Base-by-base conservation (phyloP, 2,113 vertebrate genomes). In the Panthera tigris region DNA sequence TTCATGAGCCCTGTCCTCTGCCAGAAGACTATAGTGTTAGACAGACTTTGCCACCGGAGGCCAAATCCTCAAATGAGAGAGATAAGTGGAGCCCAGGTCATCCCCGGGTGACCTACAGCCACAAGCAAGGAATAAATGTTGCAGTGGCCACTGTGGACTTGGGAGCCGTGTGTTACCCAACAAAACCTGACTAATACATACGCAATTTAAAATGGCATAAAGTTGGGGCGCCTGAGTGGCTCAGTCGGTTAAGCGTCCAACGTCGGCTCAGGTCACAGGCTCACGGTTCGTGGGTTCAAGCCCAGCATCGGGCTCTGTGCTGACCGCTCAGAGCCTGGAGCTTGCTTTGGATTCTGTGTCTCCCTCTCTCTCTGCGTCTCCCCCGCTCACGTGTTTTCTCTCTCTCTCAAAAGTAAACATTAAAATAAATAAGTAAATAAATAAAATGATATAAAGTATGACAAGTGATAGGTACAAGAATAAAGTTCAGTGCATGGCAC, bases 51-150 rank as follows among this genome's bases (percentile, higher is more conserved):
- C 16, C 39, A 19, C 55, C 16, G 21, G 3, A 41, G 41, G 5
- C 27, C 39, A 57, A 91, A 63, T 10, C 45, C 33, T 92, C 63
- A 52, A 41, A 14, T 3, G 8, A 84, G 29, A 84, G 29, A 69
- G 45, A 16, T 1, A 29, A 1, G 45, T 0, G 10, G 27, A 85
- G 66, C 55, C 25, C 31, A 12, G 16, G 31, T 1, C 0, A 45
- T 1, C 23, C 31, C 29, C 31, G 5, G 5, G n/a, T 27, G 55
- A 82, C 48, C 27, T 12, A 31, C 0, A 15, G 1, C 73, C 25
- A 33, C 2, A 1, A 65, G 21, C 31, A 21, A 57, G 39, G 73
- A 65, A 25, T 81, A 31, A 50, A 27, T 21, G 57, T 10, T 4
- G 27, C 1, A 2, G 78, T 12, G 33, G 66, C 36, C 86, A 68